Base-by-base conservation (phyloP, 1,140 invertebrate genomes). In the Zaprionus capensis region DNA sequence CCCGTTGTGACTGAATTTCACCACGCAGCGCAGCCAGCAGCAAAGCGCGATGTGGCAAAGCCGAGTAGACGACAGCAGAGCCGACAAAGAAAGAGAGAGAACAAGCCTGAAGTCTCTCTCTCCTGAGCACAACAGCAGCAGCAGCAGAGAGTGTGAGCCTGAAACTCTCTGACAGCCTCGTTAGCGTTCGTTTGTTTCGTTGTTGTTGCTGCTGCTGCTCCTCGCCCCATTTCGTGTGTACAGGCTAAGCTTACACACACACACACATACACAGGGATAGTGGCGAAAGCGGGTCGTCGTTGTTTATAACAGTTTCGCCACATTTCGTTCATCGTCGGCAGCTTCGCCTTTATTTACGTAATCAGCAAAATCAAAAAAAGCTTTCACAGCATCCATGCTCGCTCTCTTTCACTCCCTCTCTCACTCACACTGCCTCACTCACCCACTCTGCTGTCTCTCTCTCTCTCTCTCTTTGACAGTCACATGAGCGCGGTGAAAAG, bases 1-100 rank as follows among this genome's bases (percentile, higher is more conserved):
- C 91, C 91, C 91, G 91, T 91, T 92, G 75, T 87, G 91, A 92
- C 91, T 92, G 91, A 92, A 81, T 91, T 91, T 92, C 91, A 92
- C 91, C 91, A 92, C 87, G 78, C 61, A 76, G 44, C 49, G 49
- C 51, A 46, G 62, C 26, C 63, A 76, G 72, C 66, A 71, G 61
- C 70, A 65, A 78, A 72, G 59, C 71, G 59, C 65, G 41, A 64
- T 22, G 22, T 22, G 38, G n/a, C 46, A 20, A 28, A 28, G n/a
- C 34, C 31, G 17, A 49, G 28, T 14, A 11, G 11, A n/a, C 11
- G 20, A 14, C 36, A 22, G 31, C 24, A 38, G 24, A 51, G 4
- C 26, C 22, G n/a, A 55, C 20, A 26, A 36, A 56, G 17, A 11
- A 6, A n/a, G 11, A 56, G 17, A 53, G 24, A 20, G 9, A 26